Percentiles rank a stretch among this genome's conserved stretches.
Conservation (phyloP, 2,113 vertebrate species). For the Xenopus tropicalis region DNA sequence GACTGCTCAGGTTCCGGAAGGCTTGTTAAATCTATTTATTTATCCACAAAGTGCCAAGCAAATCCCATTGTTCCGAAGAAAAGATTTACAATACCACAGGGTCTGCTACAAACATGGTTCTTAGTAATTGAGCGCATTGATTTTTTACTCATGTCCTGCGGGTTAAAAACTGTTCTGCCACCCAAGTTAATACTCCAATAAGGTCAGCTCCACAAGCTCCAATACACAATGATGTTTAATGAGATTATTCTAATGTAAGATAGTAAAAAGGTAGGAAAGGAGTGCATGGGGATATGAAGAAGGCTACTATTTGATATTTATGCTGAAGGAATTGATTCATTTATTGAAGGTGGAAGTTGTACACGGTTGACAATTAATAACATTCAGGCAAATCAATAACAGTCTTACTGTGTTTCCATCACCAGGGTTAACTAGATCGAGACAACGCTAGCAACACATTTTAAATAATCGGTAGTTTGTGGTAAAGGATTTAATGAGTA, state of each 20-base stretch:
- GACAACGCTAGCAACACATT: too few relatives aligned
- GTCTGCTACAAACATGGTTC: constrained; percentile 30
- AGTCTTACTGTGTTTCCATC: too few relatives aligned
- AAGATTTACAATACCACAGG: constrained; percentile 30
- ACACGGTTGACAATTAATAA: too few relatives aligned
- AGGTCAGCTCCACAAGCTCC: neutral
- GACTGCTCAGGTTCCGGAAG: constrained; percentile 11
- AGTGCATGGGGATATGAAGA: too few relatives aligned
- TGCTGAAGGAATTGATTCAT: too few relatives aligned
- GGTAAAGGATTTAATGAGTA: too few relatives aligned
- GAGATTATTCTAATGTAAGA: neutral
- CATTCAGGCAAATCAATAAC: too few relatives aligned
- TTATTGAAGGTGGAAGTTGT: too few relatives aligned
- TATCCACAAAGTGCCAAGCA: constrained; percentile 12
- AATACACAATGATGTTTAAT: constrained; percentile 5
- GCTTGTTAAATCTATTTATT: constrained; percentile 29
- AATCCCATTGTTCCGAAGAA: constrained; percentile 29
- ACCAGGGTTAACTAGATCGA: too few relatives aligned
- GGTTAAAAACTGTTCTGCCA: constrained; percentile 26
- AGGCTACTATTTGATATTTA: too few relatives aligned
- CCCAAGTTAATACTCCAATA: constrained; percentile 24
- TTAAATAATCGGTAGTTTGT: too few relatives aligned
- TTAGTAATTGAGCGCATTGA: constrained; percentile 37
- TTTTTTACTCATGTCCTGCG: constrained; percentile 36
- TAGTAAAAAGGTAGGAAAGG: too few relatives aligned